Base-by-base conservation (phyloP, 2,888 invertebrate genomes). In the Teleiodes luculella region DNA sequence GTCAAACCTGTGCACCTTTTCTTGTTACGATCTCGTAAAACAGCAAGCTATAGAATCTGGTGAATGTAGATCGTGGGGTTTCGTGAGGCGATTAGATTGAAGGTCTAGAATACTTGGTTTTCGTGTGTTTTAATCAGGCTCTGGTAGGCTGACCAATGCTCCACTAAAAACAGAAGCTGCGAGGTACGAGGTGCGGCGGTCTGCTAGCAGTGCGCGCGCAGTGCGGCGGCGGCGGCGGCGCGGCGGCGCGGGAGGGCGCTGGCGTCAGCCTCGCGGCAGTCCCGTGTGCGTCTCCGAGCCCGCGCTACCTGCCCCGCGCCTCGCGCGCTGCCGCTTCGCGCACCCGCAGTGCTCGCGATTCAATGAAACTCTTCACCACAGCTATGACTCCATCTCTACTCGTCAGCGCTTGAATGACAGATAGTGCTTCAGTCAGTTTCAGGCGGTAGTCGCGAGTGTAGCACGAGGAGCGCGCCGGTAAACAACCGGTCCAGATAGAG, bases 401-500 rank as follows among this genome's bases (percentile, higher is more conserved):
- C n/a, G n/a, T 18, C 2, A 18, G 10, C 2, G 8, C 39, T 8
- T 28, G 28, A 28, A 10, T 24, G 11, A 5, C 24, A 20, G 20
- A 24, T 24, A 13, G 43, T 39, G 43, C n/a, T 20, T 6, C 11
- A 28, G 43, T n/a, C 24, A 11, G 4, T 33, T 33, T 33, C 10
- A n/a, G 20, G 24, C 24, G 18, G 13, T 10, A 18, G 39, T 41
- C 58, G 59, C 66, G 62, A 72, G 68, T 72, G 70, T 63, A 59
- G 63, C 57, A 65, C 66, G 60, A 56, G 59, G 60, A 55, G 57
- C 67, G 65, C 64, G 63, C 69, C 67, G 67, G 72, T 73, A 69
- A 73, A 70, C 80, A 79, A 83, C 83, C 84, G 85, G 84, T 84
- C 85, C 83, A 78, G 79, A 80, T 77, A 78, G 80, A 82, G 85